Evolutionary conservation across 2,113 vertebrate genomes (phyloP).

Genomic region (Alces alces): DNA sequence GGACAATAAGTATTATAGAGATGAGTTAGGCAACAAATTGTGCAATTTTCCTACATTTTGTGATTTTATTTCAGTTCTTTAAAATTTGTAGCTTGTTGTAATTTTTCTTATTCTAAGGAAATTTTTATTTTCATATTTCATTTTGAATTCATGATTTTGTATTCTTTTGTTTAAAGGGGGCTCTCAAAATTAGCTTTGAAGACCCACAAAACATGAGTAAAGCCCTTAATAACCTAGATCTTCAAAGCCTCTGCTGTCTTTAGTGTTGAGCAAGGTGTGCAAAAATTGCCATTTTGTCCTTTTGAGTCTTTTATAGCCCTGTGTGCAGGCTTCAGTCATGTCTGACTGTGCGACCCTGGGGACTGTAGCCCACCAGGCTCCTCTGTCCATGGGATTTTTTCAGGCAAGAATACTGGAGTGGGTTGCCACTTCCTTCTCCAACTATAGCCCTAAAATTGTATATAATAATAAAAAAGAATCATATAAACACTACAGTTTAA

Average conservation of each 20-base stretch:
- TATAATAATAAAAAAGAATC: neutral
- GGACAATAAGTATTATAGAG: neutral
- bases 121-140: neutral
- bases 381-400: neutral
- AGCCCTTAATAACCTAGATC: neutral
- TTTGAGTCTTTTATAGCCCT: neutral
- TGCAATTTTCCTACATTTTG: neutral
- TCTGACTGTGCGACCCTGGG: accelerated
- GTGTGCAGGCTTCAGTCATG: accelerated
- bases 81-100: neutral
- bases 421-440: neutral
- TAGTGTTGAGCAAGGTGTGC: neutral
- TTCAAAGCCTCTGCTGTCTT: neutral
- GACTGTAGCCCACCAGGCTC: neutral
- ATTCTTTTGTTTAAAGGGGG: neutral
- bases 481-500: neutral
- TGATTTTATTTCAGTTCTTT: neutral
- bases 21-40: neutral
- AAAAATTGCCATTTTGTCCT: neutral
- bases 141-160: neutral
- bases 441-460: neutral
- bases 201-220: neutral
- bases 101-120: neutral
- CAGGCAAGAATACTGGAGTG: neutral
- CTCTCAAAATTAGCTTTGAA: neutral